Evolutionary conservation across 2,113 vertebrate species (phyloP).

Genomic region (Chaenocephalus aceratus): DNA sequence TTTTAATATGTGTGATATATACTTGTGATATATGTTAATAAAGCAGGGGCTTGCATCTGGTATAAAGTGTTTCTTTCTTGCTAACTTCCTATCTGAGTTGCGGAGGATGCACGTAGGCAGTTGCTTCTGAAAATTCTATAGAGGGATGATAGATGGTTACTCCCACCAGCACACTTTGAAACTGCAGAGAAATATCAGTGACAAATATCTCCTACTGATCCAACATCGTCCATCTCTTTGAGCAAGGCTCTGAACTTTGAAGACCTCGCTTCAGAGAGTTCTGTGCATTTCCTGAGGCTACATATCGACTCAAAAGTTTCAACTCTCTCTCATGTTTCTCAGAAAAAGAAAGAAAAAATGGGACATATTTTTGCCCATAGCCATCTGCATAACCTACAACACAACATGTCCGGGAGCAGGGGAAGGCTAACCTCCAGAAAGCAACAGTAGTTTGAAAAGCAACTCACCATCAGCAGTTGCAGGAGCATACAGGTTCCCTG

Average conservation of each 20-base stretch:
- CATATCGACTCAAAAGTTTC: slow-evolving; percentile 66
- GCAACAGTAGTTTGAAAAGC: slow-evolving; percentile 82
- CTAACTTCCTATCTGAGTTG: slow-evolving; percentile 24
- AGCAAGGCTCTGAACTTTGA: slow-evolving; percentile 65
- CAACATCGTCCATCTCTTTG: slow-evolving; percentile 62
- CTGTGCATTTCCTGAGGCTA: slow-evolving; percentile 68
- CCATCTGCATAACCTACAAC: slow-evolving; percentile 70
- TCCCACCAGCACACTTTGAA: slow-evolving; percentile 41
- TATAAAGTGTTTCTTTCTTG: slow-evolving; percentile 10
- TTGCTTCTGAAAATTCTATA: slow-evolving; percentile 22
- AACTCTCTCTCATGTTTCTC: slow-evolving; percentile 50
- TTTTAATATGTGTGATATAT: too few species aligned
- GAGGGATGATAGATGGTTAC: slow-evolving; percentile 35
- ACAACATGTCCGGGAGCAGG: slow-evolving; percentile 54
- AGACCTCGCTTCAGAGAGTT: slow-evolving; percentile 64
- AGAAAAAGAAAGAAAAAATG: slow-evolving; percentile 34
- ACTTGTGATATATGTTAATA: slow-evolving; percentile 7
- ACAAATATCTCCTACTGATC: slow-evolving; percentile 66
- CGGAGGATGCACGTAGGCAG: slow-evolving; percentile 30
- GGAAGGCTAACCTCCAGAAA: slow-evolving; percentile 67
- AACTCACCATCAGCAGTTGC: slow-evolving; percentile 91
- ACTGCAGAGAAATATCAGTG: slow-evolving; percentile 59
- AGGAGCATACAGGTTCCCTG: slow-evolving; percentile 91
- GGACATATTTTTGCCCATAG: slow-evolving; percentile 63
- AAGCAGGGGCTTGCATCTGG: slow-evolving; percentile 2